phyloP scores from a whole-genome alignment of 1,140 invertebrate species.

The Aethina tumida region DNA sequence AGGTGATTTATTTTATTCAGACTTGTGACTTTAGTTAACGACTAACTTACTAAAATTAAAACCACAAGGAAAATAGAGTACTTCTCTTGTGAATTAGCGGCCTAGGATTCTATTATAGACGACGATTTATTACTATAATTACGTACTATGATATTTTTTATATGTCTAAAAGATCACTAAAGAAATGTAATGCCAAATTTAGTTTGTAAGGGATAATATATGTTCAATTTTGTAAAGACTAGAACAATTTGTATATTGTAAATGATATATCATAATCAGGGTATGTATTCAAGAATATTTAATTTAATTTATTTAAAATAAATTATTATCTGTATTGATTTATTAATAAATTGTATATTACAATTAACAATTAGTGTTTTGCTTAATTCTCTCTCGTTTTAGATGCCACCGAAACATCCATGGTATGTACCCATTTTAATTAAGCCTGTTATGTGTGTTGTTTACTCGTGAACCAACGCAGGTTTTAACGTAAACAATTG shows the following conservation, averaged over 20 bases:
- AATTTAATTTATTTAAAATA: background rate
- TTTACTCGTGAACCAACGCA: constrained; percentile 1
- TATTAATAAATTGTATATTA: constrained; percentile 16
- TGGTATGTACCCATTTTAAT: background rate
- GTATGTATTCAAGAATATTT: constrained; percentile 26
- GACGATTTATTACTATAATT: too few species aligned
- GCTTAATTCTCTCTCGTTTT: background rate
- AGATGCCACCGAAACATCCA: background rate
- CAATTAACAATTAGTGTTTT: constrained; percentile 7
- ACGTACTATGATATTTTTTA: constrained; percentile 2
- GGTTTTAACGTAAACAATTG: background rate
- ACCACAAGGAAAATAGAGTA: too few species aligned
- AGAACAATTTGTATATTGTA: constrained; percentile 9
- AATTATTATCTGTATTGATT: too few species aligned
- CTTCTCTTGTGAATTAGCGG: too few species aligned
- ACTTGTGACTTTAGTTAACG: too few species aligned
- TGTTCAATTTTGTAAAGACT: constrained; percentile 4
- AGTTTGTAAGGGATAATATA: too few species aligned
- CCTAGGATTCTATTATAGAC: too few species aligned
- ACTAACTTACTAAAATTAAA: too few species aligned
- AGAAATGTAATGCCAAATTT: constrained; percentile 2
- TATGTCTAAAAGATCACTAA: background rate
- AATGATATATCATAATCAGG: constrained; percentile 24
- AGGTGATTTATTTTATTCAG: too few species aligned
- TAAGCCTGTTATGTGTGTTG: constrained; percentile 1